Evolutionary conservation across 2,888 invertebrate genomes (phyloP), one percentile per base, ranked within the genome.

Genomic region (Tuta absoluta): DNA sequence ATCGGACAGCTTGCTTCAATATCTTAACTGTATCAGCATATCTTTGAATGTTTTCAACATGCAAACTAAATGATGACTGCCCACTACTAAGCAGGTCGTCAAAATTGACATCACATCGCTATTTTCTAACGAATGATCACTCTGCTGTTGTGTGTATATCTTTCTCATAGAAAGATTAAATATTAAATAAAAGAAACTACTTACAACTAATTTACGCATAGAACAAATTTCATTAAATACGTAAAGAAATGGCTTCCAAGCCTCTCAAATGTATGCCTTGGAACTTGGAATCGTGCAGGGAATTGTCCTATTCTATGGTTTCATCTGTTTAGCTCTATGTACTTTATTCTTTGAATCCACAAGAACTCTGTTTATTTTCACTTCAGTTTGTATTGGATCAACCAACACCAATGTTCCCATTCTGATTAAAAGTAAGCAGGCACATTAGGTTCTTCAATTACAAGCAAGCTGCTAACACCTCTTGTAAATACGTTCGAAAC

Each of bases 401-500:
- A 33, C 33, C 33, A 33, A 3, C 4, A 33, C 3, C 5, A 5
- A 28, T 28, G 28, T 28, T 17, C 19, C 51, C 51, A 21, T 12
- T 51, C 21, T 51, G 51, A 51, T 56, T 56, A n/a, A 56, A 24
- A 56, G 56, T 56, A 56, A 56, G 28, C 56, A 56, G 56, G 49
- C 17, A 48, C 33, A 38, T 49, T 49, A 28, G 28, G 5, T 28
- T 19, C 48, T 28, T 19, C 48, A 61, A 61, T 61, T 61, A 61
- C 49, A n/a, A 33, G 17, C 12, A 10, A 33, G 33, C 23, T 59
- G 10, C 23, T 59, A 63, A 63, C 63, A 59, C 63, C 21, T 37
- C 63, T 28, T 48, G 58, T 59, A 65, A 62, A 62, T 49, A 61
- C 21, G 4, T n/a, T 21, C 38, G 51, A 51, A 67, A 65, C 65